Conservation (phyloP, 1,140 invertebrate genomes). For the Pseudomyrmex sp. region DNA sequence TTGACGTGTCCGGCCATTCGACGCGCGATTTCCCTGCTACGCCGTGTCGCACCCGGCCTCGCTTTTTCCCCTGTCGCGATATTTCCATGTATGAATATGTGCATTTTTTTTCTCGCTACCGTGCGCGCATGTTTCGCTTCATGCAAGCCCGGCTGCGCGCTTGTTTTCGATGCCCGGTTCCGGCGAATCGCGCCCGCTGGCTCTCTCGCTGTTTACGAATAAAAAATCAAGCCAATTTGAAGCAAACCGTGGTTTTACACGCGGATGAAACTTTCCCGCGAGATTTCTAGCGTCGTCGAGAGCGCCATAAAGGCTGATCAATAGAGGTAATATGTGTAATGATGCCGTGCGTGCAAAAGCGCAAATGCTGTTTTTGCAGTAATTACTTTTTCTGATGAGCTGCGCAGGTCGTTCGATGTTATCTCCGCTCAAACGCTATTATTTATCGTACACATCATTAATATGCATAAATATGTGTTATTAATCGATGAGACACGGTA, state of each 20-base stretch:
- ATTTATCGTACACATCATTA: background rate
- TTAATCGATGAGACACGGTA: background rate
- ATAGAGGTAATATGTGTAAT: slow-evolving; percentile 32
- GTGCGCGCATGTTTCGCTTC: slow-evolving; percentile 51
- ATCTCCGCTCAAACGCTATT: slow-evolving; percentile 4
- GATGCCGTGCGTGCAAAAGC: slow-evolving; percentile 25
- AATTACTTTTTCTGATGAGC: slow-evolving; percentile 52
- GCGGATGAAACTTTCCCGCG: slow-evolving; percentile 21
- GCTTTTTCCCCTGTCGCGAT: background rate
- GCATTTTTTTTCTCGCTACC: slow-evolving; percentile 23
- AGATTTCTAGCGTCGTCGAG: background rate
- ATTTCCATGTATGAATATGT: slow-evolving; percentile 68
- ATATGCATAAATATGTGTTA: slow-evolving; percentile 4
- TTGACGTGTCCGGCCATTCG: slow-evolving; percentile 14
- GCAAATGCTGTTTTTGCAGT: slow-evolving; percentile 1
- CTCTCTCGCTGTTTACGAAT: slow-evolving; percentile 57
- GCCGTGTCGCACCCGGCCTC: background rate
- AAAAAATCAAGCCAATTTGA: slow-evolving; percentile 59
- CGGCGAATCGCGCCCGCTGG: slow-evolving; percentile 35
- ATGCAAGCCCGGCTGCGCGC: slow-evolving; percentile 17
- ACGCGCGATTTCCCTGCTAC: slow-evolving; percentile 48
- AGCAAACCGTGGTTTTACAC: slow-evolving; percentile 54
- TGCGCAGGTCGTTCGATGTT: background rate
- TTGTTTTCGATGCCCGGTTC: slow-evolving; percentile 41
- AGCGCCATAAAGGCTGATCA: slow-evolving; percentile 34